phyloP scores from a whole-genome alignment of 2,797 vertebrate species.

The Sciurus carolinensis region DNA sequence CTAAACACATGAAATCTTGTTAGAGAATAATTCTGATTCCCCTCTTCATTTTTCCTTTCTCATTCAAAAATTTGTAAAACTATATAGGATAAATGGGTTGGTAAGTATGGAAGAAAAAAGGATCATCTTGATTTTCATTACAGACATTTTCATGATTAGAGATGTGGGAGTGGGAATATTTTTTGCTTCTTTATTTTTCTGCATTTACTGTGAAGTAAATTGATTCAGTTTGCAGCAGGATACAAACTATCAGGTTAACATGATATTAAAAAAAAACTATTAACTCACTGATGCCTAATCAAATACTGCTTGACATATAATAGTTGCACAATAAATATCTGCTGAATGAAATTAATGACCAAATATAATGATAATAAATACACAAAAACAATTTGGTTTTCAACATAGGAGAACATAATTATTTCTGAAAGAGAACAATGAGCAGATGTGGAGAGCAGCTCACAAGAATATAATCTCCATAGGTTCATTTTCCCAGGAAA shows the following conservation, averaged over 20 bases:
- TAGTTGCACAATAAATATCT: constrained; percentile 54
- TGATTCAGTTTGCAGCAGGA: constrained; percentile 37
- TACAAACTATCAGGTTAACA: not conserved
- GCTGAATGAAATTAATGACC: not conserved
- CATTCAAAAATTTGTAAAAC: not conserved
- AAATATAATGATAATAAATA: not conserved
- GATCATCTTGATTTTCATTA: not conserved
- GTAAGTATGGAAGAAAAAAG: not conserved
- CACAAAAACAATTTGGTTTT: not conserved
- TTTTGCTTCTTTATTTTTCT: not conserved
- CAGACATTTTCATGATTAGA: not conserved
- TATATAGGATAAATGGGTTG: not conserved
- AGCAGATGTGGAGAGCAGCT: not conserved
- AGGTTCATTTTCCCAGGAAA: not conserved
- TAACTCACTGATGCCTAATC: not conserved
- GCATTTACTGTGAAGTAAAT: constrained; percentile 11
- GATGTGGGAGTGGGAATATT: not conserved
- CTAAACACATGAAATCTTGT: not conserved
- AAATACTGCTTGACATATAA: not conserved
- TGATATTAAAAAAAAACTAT: not conserved
- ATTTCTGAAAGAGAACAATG: constrained; percentile 6
- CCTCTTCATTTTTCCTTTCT: not conserved
- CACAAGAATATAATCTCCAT: not conserved
- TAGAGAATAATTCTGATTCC: not conserved
- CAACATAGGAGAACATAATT: not conserved